A percentile compares a stretch with the other conserved stretches of the same genome.
These are phyloP conservation scores for Pseudorasbora parva DNA, from an alignment of 2,113 vertebrate species.

Conservation along the genomic window DNA sequence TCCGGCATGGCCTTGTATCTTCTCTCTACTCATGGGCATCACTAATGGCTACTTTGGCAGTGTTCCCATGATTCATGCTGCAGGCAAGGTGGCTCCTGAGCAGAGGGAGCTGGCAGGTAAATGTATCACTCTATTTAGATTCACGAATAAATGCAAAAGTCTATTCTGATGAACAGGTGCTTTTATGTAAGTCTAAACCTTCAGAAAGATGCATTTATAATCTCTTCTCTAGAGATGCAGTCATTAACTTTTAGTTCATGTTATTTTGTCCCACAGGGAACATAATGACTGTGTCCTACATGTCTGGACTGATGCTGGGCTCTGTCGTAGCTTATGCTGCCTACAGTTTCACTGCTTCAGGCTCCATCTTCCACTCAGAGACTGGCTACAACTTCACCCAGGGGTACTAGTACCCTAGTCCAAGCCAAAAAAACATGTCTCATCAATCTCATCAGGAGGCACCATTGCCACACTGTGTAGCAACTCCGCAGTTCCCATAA, in stretches of 20 bases:
- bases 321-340: constrained; percentile 91
- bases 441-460: constrained; percentile 46
- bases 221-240: not conserved
- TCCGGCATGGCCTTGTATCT: constrained; percentile 95
- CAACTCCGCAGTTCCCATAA: constrained; percentile 36
- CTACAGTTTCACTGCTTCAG: constrained; percentile 86
- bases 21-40: constrained; percentile 97
- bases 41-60: constrained; percentile 97
- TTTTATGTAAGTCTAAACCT: not conserved
- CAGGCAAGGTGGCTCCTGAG: constrained; percentile 89
- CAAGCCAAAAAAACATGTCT: not conserved
- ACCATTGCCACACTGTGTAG: constrained; percentile 39
- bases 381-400: constrained; percentile 70
- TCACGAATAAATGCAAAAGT: not conserved
- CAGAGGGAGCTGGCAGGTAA: constrained; percentile 95
- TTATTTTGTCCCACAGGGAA: constrained; percentile 80
- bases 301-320: constrained; percentile 93
- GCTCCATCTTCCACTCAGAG: constrained; percentile 68
- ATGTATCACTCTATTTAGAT: constrained; percentile 8
- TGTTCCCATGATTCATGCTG: constrained; percentile 96
- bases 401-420: constrained; percentile 74
- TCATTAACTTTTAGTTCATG: not conserved
- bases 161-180: not conserved
- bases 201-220: constrained; percentile 14
- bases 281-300: constrained; percentile 99